Conservation (phyloP, 2,888 invertebrate genomes). For the Lathronympha strigana region DNA sequence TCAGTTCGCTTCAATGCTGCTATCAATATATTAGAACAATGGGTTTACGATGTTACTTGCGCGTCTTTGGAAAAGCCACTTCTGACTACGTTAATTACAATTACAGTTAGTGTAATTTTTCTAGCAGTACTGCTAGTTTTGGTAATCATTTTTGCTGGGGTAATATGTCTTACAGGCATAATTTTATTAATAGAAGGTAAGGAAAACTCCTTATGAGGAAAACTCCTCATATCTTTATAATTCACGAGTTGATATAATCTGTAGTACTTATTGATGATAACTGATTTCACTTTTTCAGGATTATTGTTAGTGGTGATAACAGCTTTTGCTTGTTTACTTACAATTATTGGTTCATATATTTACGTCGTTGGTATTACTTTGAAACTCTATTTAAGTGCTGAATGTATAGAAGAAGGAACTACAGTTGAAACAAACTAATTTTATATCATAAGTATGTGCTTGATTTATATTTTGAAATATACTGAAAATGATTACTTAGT, state of each 20-base stretch:
- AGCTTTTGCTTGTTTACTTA: background rate
- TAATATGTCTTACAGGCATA: conserved; percentile 49
- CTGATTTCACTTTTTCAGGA: conserved; percentile 17
- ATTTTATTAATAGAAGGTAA: conserved; percentile 66
- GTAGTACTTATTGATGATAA: background rate
- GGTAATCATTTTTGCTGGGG: conserved; percentile 45
- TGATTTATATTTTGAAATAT: background rate
- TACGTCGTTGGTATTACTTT: conserved; percentile 12
- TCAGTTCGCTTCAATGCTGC: conserved; percentile 21
- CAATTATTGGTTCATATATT: conserved; percentile 20
- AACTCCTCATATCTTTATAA: no score
- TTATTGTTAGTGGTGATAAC: conserved; percentile 13
- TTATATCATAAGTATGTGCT: background rate
- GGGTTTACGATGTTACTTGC: conserved; percentile 15
- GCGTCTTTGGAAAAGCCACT: conserved; percentile 52
- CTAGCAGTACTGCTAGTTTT: conserved; percentile 49
- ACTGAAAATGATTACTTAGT: no score
- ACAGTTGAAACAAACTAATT: background rate
- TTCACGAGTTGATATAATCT: background rate
- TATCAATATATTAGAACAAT: conserved; percentile 13
- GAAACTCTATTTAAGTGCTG: conserved; percentile 6
- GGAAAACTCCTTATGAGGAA: no score
- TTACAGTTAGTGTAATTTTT: conserved; percentile 43
- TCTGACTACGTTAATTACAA: conserved; percentile 26
- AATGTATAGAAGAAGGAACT: background rate